Conservation (phyloP, 2,113 vertebrate species). For the Cyanoramphus novaezelandiae region DNA sequence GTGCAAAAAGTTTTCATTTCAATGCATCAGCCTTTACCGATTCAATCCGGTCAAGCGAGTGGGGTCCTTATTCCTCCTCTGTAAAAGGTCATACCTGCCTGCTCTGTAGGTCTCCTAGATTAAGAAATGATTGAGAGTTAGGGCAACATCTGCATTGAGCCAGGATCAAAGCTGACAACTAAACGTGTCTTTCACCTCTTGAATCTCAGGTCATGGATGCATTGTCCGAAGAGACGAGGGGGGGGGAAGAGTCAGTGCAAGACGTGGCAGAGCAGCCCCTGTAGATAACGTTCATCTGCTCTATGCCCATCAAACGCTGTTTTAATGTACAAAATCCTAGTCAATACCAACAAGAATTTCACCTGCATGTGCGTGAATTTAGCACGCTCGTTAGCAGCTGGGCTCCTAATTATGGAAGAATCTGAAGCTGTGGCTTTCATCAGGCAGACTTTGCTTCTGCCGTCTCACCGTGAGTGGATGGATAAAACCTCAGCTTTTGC, state of each 20-base stretch:
- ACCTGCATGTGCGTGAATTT: neutral
- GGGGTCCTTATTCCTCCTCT: neutral
- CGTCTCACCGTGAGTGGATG: neutral
- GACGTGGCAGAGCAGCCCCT: neutral
- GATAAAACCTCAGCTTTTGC: neutral
- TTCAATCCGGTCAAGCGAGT: neutral
- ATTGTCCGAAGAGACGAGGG: neutral
- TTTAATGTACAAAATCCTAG: neutral
- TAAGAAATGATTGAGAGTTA: neutral
- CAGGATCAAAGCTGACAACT: neutral
- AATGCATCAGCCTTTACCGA: neutral
- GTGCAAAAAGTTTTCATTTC: neutral
- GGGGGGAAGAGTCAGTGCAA: neutral
- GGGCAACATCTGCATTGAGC: neutral
- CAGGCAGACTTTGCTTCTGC: neutral
- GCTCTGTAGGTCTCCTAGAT: neutral
- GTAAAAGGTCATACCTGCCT: neutral
- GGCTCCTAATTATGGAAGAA: neutral
- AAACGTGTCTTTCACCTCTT: neutral
- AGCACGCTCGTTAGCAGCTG: neutral
- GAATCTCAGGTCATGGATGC: neutral
- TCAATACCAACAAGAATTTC: neutral
- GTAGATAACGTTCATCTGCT: neutral
- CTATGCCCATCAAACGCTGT: neutral
- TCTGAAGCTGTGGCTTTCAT: neutral